phyloP scores from a whole-genome alignment of 2,113 vertebrate species.

The Camelus bactrianus region DNA sequence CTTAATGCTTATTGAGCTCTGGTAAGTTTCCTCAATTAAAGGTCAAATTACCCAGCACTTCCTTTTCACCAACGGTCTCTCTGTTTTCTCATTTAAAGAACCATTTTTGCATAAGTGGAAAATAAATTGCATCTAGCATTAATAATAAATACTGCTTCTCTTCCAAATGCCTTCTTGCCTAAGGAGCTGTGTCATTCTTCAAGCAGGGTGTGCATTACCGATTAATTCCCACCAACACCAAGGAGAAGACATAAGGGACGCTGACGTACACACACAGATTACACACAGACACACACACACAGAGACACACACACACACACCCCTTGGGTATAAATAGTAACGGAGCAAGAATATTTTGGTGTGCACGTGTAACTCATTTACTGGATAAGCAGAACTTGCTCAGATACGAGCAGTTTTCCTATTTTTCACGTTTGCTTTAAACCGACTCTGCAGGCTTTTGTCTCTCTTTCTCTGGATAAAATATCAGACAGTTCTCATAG shows the following conservation, averaged over 20 bases:
- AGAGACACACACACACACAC: background rate
- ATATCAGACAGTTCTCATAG: background rate
- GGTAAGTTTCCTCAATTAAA: constrained; percentile 18
- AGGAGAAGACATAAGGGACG: background rate
- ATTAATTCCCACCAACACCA: background rate
- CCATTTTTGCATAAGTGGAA: constrained; percentile 51
- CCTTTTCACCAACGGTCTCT: constrained; percentile 54
- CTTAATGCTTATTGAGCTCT: background rate
- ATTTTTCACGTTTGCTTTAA: background rate
- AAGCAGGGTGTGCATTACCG: background rate
- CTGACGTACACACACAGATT: background rate
- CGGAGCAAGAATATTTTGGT: background rate
- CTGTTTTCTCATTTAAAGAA: constrained; percentile 59
- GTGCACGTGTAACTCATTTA: background rate
- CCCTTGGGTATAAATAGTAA: background rate
- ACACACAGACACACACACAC: background rate
- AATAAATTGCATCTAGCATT: constrained; percentile 42
- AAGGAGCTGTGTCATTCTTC: constrained; percentile 24
- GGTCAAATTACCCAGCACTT: constrained; percentile 57
- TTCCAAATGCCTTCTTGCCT: constrained; percentile 11
- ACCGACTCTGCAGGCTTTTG: background rate
- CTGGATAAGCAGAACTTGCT: background rate
- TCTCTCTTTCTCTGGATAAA: background rate
- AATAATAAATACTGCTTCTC: constrained; percentile 60
- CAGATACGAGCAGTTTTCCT: background rate